A percentile compares a stretch with the other conserved stretches of the same genome.
Conservation (phyloP, 2,797 vertebrate genomes). For the Rhabdophis nuchalis region DNA sequence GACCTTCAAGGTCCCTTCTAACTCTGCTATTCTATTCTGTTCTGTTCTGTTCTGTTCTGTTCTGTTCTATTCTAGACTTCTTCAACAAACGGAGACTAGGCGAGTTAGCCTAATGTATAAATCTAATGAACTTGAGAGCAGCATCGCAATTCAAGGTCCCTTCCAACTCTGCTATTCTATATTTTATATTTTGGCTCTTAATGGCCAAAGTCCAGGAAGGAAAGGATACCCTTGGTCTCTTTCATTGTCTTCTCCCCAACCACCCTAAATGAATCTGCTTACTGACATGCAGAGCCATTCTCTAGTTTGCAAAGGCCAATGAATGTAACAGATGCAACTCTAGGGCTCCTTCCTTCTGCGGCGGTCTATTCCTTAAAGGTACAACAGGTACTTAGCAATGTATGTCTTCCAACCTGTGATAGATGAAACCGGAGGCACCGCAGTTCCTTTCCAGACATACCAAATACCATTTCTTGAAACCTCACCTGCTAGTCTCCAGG, state of each 20-base stretch:
- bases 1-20: too few relatives aligned
- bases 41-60: too few relatives aligned
- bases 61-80: too few relatives aligned
- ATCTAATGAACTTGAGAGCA: too few relatives aligned
- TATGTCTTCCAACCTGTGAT: neutral
- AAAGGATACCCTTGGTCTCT: conserved; percentile 41
- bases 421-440: neutral
- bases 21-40: too few relatives aligned
- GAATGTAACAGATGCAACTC: conserved; percentile 31
- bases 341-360: conserved; percentile 43
- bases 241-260: conserved; percentile 34
- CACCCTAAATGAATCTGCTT: neutral
- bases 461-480: neutral
- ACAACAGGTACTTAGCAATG: neutral
- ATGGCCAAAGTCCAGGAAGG: neutral
- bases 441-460: neutral
- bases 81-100: too few relatives aligned
- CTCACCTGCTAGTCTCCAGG: neutral
- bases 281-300: conserved; percentile 59
- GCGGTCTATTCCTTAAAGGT: conserved; percentile 27
- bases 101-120: too few relatives aligned
- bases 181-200: neutral
- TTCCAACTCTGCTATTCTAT: too few relatives aligned
- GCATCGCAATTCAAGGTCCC: too few relatives aligned
- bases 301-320: conserved; percentile 48